Evolutionary conservation across 2,113 vertebrate genomes (phyloP), one percentile per base, ranked within the genome.

Genomic region (Zosterops pallidus): DNA sequence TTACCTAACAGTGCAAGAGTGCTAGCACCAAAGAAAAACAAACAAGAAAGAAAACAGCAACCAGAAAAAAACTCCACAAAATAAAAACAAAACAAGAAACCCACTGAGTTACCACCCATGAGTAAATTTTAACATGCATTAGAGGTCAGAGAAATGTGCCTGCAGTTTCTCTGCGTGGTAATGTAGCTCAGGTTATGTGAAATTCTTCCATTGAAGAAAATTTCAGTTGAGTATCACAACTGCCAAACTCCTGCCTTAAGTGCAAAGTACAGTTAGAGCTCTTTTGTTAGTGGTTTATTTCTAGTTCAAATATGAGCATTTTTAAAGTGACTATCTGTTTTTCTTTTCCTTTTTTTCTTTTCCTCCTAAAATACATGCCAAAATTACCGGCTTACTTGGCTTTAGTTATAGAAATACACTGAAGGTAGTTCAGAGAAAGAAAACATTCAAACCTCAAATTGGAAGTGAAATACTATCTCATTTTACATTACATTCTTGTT

Each of bases 391-490:
- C 78, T 79, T 74, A 62, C 78, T 83, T 20, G 14, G 46, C 41
- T 95, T 92, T 83, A 85, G 67, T 69, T 83, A 65, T 23, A 91
- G 87, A 94, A 95, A 95, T 80, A 92, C 46, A 67, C 57, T 44
- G 42, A 94, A 90, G 78, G 93, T 95, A 92, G 64, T 82, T 97
- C 53, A 74, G 86, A 96, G 86, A 95, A 94, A 94, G 35, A 83
- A 93, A 96, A 94, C 41, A 41, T 85, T 89, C 91, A 92, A 92
- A 96, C 92, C 94, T 94, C 87, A 95, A 70, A 89, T 86, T 82
- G 76, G 86, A 92, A 90, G 65, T 91, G 93, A 93, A 88, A 93
- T 94, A 81, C 83, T 83, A 85, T 83, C 95, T 84, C 67, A 52
- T 87, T 83, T 90, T 74, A 59, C 62, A 82, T 86, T 93, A 79